Evolutionary conservation across 1,140 invertebrate genomes (phyloP).

Genomic region (Drosophila leontia): DNA sequence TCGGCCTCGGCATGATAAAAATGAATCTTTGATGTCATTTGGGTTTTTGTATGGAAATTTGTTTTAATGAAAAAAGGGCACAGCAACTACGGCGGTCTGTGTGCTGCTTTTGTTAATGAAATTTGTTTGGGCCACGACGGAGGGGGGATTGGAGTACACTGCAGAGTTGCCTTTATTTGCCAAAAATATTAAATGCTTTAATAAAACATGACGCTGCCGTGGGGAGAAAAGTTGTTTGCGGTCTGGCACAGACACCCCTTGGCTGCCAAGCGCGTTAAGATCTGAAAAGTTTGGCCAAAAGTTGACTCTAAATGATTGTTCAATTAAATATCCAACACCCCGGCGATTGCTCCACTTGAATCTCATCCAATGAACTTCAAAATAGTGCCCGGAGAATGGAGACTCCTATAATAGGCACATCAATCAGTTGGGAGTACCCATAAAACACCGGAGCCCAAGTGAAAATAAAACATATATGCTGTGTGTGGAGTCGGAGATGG

Average conservation of each 20-base stretch:
- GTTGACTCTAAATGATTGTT: conserved; percentile 62
- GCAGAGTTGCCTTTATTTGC: conserved; percentile 63
- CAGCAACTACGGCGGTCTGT: conserved; percentile 48
- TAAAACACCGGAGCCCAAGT: conserved; percentile 70
- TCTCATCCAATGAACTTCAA: conserved; percentile 73
- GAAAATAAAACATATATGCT: conserved; percentile 68
- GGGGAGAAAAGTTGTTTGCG: conserved; percentile 22
- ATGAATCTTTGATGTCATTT: conserved; percentile 83
- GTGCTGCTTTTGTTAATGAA: conserved; percentile 71
- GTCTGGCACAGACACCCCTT: conserved; percentile 6
- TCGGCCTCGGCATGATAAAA: conserved; percentile 63
- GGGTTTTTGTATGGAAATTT: conserved; percentile 76
- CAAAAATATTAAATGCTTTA: conserved; percentile 76
- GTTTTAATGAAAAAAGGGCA: conserved; percentile 74
- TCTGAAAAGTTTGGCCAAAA: conserved; percentile 30
- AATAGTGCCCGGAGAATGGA: conserved; percentile 52
- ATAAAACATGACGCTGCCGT: conserved; percentile 60
- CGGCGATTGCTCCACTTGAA: conserved; percentile 18
- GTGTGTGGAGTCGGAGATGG: background rate
- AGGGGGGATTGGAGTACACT: background rate
- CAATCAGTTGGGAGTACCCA: conserved; percentile 73
- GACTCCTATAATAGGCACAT: conserved; percentile 78
- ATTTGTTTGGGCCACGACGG: conserved; percentile 47
- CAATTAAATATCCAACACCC: conserved; percentile 53
- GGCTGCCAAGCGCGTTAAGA: too few species aligned